Evolutionary conservation across 2,113 vertebrate genomes (phyloP), one percentile per base, ranked within the genome.

Genomic region (Pagrus major): DNA sequence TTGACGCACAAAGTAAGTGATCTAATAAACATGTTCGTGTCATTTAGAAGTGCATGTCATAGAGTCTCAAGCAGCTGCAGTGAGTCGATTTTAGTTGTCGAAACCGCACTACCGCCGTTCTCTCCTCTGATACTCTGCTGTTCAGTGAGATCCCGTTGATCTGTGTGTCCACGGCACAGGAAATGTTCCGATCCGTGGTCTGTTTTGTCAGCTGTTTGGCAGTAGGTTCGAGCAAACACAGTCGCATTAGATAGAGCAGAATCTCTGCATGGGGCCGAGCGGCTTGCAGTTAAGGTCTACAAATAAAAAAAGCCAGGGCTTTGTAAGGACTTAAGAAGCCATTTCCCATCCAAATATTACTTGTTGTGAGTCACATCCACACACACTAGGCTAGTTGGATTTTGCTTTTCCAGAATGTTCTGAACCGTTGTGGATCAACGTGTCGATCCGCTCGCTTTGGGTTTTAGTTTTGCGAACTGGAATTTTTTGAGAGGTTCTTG

Each of bases 401-500:
- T 56, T n/a, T 54, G 23, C 41, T 56, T 64, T 51, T 70, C 60
- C 41, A 54, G 84, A 84, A 68, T 72, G 78, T 87, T 80, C n/a
- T 52, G 46, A 61, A 18, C 52, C 33, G 58, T 83, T n/a, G 25
- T 71, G 71, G 83, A 74, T 86, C 63, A 41, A 2, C 21, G 6
- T 6, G n/a, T 27, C 3, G 76, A 52, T 71, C 82, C 51, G 25
- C 71, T 83, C 2, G 68, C 70, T 77, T 75, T 52, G 54, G 41
- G 63, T 84, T 86, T 71, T 81, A 64, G 56, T 82, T 90, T 58
- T 56, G 51, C 61, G 16, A 76, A 84, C 87, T 87, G 89, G 87
- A 80, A 76, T 67, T 78, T 79, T 89, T 81, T 88, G 88, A 91
- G 86, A 93, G 89, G 86, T 88, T 91, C 90, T 90, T 70, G 84